phyloP scores from a whole-genome alignment of 2,113 vertebrate genomes.

The Myotis brandtii region DNA sequence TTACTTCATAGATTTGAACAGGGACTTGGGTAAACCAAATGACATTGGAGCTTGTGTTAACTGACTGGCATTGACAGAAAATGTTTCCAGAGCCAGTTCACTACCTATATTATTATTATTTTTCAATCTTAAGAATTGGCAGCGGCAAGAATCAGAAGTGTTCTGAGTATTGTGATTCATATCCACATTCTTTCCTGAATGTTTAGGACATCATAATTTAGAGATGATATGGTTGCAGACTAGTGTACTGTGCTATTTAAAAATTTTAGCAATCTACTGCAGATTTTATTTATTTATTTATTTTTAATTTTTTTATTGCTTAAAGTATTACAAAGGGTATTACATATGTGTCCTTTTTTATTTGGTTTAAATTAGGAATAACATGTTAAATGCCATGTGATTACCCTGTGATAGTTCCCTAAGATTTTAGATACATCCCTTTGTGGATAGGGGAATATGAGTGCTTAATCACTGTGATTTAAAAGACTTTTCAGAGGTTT shows the following conservation, averaged over 20 bases:
- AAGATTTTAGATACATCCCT: constrained; percentile 36
- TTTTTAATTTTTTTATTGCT: no score
- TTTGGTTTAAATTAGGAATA: constrained; percentile 64
- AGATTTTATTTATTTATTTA: no score
- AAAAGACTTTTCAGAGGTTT: constrained; percentile 55
- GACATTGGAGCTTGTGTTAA: constrained; percentile 21
- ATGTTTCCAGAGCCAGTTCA: constrained; percentile 6
- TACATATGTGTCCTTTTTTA: no score
- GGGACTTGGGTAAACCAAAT: background rate
- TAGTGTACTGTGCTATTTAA: background rate
- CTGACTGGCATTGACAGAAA: constrained; percentile 21
- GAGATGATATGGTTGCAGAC: background rate
- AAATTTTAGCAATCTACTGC: background rate
- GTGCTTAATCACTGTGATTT: constrained; percentile 56
- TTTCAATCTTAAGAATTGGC: background rate
- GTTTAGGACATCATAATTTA: constrained; percentile 12
- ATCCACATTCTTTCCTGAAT: background rate
- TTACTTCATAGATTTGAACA: constrained; percentile 22
- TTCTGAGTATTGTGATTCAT: background rate
- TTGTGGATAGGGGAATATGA: constrained; percentile 47
- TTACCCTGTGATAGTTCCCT: background rate
- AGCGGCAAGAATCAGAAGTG: background rate
- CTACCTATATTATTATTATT: constrained; percentile 10
- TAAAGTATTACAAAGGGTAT: no score
- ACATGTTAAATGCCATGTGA: constrained; percentile 22